A percentile compares a stretch with the other conserved stretches of the same genome.
phyloP scores from a whole-genome alignment of 2,113 vertebrate species.

The Donacobius atricapilla region DNA sequence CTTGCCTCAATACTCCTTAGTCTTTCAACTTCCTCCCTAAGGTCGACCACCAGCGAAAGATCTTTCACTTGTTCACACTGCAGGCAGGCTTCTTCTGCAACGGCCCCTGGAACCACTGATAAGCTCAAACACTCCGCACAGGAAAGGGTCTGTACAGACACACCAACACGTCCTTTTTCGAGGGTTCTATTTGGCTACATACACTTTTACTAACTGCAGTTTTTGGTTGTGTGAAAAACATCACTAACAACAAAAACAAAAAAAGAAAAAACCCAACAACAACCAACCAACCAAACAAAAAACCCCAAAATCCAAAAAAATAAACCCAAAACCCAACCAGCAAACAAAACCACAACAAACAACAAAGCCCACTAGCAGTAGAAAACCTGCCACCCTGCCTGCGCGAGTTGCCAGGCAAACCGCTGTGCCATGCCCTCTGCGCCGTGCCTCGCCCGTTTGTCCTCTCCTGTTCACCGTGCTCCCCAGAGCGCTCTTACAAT shows the following conservation, averaged over 20 bases:
- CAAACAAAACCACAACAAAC: not conserved
- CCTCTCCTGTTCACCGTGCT: not conserved
- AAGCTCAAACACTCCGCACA: not conserved
- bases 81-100: not conserved
- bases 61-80: not conserved
- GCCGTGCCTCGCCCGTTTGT: not conserved
- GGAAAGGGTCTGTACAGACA: not conserved
- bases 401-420: rapidly evolving
- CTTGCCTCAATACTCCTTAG: not conserved
- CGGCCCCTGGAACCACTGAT: not conserved
- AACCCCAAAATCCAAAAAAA: too few species aligned
- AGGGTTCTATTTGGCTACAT: not conserved
- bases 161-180: too few species aligned
- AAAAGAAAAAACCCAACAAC: not conserved
- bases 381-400: not conserved
- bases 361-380: not conserved
- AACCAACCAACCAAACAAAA: not conserved
- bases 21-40: not conserved
- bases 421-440: not conserved
- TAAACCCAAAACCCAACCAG: not conserved
- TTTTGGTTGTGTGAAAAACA: not conserved
- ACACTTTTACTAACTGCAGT: not conserved
- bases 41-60: not conserved
- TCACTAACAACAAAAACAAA: not conserved
- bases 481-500: not conserved